Base-by-base conservation (phyloP, 2,113 vertebrate species). In the Nesoenas mayeri region DNA sequence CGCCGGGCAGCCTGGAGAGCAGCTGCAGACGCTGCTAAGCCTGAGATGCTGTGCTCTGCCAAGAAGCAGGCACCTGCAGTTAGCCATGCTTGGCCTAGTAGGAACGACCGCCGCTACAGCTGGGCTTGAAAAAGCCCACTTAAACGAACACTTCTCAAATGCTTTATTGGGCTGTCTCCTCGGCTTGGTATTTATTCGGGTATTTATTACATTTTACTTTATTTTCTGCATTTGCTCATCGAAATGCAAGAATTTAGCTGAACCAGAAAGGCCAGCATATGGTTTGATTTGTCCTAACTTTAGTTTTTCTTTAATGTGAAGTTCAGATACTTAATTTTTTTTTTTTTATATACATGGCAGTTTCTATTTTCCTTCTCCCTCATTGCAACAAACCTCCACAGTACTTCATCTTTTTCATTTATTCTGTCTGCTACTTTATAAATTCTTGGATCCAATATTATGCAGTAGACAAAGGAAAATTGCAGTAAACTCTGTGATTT, bases 121-220 rank as follows among this genome's bases (percentile, higher is more conserved):
- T 5, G 42, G 19, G 4, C 9, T 4, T 15, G 2, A 5, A 31
- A 65, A 34, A 9, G 38, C 17, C 47, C 5, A 4, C 74, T 6
- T 36, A 2, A 15, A 28, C 1, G 28, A 22, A 42, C 56, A 8
- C 54, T 26, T 5, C 53, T 3, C 69, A 1, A 8, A 1, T 9
- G 5, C 2, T 4, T n/a, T 3, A 1, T 12, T 10, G 4, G 29
- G 10, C 20, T 12, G 0, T 4, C n/a, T 16, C 29, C 13, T 17
- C 5, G 36, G 9, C 29, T 48, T 25, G 7, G 25, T 38, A 0
- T 1, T 40, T 11, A 11, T 18, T 61, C 48, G 25, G 7, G 25
- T n/a, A 0, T 1, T 40, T 11, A 11, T 18, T 61, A 44, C 12
- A 42, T 10, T 47, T 53, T 15, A 31, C 34, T 47, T 10, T 19